Base-by-base conservation (phyloP, 1,140 invertebrate species). In the Drosophila nigrodunni region DNA sequence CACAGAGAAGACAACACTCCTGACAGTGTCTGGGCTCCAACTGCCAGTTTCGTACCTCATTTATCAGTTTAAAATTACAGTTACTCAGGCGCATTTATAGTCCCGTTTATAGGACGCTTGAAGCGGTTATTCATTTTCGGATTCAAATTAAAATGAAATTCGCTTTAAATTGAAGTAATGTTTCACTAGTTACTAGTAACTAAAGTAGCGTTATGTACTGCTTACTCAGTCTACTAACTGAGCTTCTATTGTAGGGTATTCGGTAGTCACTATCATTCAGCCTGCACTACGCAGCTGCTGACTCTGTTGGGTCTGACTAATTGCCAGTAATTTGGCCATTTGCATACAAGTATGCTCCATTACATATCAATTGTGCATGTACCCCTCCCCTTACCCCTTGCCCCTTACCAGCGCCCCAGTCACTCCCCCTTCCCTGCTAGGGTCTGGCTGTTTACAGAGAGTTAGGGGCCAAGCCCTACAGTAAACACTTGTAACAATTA, bases 401-500 rank as follows among this genome's bases (percentile, higher is more conserved):
- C n/a, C 10, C 18, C 15, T 18, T 11, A 7, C 2, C 21, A 15
- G 15, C 1, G 18, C 18, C 18, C 18, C 18, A 21, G 18, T 21
- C 18, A 21, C 18, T 30, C 25, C 25, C 11, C 11, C 11, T 2
- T 2, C 41, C 5, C 25, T 10, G 34, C 41, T 7, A 18, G 13
- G 15, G 11, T 13, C 43, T 46, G 54, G 50, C 69, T 65, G 49
- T 34, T 60, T 60, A 6, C 8, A n/a, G 34, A 65, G 61, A 49
- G 25, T 30, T 30, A 30, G 57, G 54, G 58, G 78, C 82, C 82
- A 88, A 89, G 85, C 85, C 83, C 83, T 88, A 88, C 70, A 50
- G 74, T 87, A 87, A 88, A 82, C 83, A 87, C 83, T 88, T 88
- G 82, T 88, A 87, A 74, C 82, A 88, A 87, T 87, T 87, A 88